Conservation (phyloP, 2,888 invertebrate species). For the Drosophila pullipes region DNA sequence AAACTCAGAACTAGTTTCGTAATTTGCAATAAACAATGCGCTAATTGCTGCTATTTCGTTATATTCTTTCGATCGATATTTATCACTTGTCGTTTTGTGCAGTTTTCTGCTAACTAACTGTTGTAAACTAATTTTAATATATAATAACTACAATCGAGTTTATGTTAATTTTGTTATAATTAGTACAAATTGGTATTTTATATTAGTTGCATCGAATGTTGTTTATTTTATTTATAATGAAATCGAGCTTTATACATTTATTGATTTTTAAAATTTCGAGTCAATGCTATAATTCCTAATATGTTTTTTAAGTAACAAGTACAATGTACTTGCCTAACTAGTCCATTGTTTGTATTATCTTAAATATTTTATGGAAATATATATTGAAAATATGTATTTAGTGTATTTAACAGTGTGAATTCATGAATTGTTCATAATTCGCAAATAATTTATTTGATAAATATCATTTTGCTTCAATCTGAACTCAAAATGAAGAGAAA, state of each 20-base stretch:
- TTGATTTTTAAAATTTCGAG: constrained; percentile 3
- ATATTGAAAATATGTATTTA: constrained; percentile 2
- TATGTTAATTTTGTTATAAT: constrained; percentile 1
- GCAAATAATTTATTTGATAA: neutral
- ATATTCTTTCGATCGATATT: constrained; percentile 37
- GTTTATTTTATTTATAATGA: constrained; percentile 21
- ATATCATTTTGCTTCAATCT: neutral
- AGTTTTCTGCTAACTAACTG: constrained; percentile 32
- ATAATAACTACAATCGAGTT: constrained; percentile 18
- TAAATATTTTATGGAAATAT: constrained; percentile 8
- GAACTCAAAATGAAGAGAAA: neutral
- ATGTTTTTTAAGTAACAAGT: neutral
- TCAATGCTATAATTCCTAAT: constrained; percentile 1
- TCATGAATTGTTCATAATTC: neutral
- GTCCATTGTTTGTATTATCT: constrained; percentile 19
- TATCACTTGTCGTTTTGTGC: constrained; percentile 29
- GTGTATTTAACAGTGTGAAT: neutral
- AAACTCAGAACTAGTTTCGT: constrained; percentile 59
- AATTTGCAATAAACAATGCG: constrained; percentile 42
- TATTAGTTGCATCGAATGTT: constrained; percentile 18
- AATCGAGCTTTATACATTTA: constrained; percentile 16
- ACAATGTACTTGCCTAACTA: constrained; percentile 24
- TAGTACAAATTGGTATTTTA: constrained; percentile 43
- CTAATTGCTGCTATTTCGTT: constrained; percentile 44
- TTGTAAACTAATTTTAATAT: constrained; percentile 56